Percentiles rank a stretch among this genome's conserved stretches.
Evolutionary conservation across 1,140 invertebrate genomes (phyloP).

Genomic region (Hycleus cichorii): DNA sequence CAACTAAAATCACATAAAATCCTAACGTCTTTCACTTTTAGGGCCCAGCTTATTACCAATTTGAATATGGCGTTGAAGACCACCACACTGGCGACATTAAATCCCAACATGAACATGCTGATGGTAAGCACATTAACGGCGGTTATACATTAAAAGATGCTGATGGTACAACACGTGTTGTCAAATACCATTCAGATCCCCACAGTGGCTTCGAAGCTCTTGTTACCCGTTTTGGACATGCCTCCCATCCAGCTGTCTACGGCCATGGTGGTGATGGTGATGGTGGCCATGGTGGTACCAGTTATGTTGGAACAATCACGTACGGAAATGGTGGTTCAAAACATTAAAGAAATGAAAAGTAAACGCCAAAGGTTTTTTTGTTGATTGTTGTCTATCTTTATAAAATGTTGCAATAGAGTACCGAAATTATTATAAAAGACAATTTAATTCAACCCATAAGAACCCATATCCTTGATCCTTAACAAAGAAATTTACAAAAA

Average conservation of each 20-base stretch:
- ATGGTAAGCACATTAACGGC: constrained; percentile 43
- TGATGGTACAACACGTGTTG: constrained; percentile 42
- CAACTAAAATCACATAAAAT: neutral
- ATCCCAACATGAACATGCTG: constrained; percentile 43
- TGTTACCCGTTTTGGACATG: constrained; percentile 33
- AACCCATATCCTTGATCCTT: neutral
- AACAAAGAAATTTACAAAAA: neutral
- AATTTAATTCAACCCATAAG: neutral
- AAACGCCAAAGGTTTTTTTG: neutral
- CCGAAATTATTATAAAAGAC: neutral
- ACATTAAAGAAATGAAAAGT: neutral
- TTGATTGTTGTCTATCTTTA: constrained; percentile 6
- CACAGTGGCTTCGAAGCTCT: constrained; percentile 43
- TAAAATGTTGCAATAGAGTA: neutral
- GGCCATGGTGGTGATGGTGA: constrained; percentile 11
- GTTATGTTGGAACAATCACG: constrained; percentile 27
- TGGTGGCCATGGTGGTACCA: constrained; percentile 18
- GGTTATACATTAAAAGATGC: constrained; percentile 42
- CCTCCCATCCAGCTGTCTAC: constrained; percentile 21
- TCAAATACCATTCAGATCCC: constrained; percentile 42
- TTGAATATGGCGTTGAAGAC: constrained; percentile 44
- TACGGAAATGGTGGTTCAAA: constrained; percentile 4
- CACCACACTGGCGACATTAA: constrained; percentile 45
- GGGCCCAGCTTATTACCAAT: constrained; percentile 38
- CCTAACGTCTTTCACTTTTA: neutral